Conservation (phyloP, 2,797 vertebrate species). For the Hemitrygon akajei region DNA sequence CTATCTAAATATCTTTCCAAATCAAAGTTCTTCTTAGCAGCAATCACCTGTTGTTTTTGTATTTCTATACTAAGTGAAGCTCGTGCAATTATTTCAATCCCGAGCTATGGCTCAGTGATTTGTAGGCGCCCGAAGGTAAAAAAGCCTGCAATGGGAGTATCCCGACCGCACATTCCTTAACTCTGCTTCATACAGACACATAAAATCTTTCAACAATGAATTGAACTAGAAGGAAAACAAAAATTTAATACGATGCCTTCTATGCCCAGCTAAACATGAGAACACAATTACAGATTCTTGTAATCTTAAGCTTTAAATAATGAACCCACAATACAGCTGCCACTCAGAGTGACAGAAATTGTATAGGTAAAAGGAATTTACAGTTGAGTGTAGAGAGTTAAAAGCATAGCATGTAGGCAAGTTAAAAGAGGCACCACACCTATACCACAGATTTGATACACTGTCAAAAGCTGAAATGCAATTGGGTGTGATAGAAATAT, state of each 20-base stretch:
- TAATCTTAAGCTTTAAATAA: neutral
- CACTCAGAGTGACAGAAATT: neutral
- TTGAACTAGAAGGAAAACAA: neutral
- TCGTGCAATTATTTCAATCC: neutral
- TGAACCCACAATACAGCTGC: neutral
- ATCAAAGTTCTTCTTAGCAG: neutral
- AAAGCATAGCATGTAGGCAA: neutral
- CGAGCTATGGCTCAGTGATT: neutral
- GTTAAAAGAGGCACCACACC: neutral
- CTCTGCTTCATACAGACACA: neutral
- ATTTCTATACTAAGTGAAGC: neutral
- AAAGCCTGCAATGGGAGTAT: neutral
- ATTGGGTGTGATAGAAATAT: neutral
- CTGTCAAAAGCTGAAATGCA: neutral
- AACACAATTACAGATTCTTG: slow-evolving; percentile 9
- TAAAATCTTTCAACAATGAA: neutral
- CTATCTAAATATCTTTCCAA: neutral
- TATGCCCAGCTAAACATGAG: neutral
- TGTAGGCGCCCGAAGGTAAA: neutral
- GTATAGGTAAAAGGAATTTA: neutral
- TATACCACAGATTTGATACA: neutral
- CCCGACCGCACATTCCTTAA: neutral
- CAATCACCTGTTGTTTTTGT: neutral
- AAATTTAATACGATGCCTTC: no score
- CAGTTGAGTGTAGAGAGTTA: neutral